phyloP scores from a whole-genome alignment of 2,113 vertebrate species.

The Siphamia tubifer region DNA sequence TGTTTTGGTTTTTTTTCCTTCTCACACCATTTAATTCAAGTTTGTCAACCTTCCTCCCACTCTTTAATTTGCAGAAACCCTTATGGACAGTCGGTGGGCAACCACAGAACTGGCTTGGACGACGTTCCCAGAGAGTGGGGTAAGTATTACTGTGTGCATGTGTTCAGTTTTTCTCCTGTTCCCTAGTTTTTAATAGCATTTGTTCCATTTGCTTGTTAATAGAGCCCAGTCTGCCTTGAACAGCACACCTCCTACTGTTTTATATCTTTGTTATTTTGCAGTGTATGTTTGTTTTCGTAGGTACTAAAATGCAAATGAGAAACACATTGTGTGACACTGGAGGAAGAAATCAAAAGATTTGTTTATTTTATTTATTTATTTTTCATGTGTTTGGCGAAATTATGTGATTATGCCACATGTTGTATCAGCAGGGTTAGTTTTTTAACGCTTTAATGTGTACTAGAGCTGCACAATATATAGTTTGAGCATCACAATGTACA shows the following conservation, averaged over 20 bases:
- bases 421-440: no score
- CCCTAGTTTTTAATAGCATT: slow-evolving; percentile 40
- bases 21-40: slow-evolving; percentile 14
- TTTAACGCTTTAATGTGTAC: no score
- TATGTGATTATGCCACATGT: no score
- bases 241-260: slow-evolving; percentile 73
- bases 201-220: slow-evolving; percentile 77
- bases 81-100: slow-evolving; percentile 98
- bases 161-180: slow-evolving; percentile 6
- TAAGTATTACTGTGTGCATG: slow-evolving; percentile 78
- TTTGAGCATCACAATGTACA: no score
- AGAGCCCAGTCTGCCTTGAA: slow-evolving; percentile 61
- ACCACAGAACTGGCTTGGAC: slow-evolving; percentile 98
- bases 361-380: no score
- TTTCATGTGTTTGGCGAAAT: no score
- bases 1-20: slow-evolving; percentile 1
- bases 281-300: slow-evolving; percentile 60
- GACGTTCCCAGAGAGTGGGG: slow-evolving; percentile 95
- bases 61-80: slow-evolving; percentile 87
- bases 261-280: slow-evolving; percentile 71
- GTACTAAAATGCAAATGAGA: slow-evolving; percentile 60
- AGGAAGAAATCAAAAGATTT: no score
- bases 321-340: slow-evolving; percentile 38
- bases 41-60: slow-evolving; percentile 47
- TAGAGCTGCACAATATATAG: no score